Percentiles rank a stretch among this genome's conserved stretches.
Evolutionary conservation across 1,140 invertebrate species (phyloP).

Genomic region (Papilio polytes): DNA sequence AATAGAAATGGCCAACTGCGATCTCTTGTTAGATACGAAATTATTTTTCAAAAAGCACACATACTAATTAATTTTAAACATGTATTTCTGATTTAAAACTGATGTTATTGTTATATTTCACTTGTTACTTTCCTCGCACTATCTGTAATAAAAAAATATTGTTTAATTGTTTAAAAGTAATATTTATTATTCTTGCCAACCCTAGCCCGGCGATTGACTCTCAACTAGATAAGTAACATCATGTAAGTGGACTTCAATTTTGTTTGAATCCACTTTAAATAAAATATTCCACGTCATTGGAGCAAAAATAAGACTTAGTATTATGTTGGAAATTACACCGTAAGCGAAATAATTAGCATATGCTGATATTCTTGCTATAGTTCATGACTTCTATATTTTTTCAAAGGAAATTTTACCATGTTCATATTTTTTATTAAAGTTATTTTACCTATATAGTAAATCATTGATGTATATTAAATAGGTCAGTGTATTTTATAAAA

Average conservation of each 20-base stretch:
- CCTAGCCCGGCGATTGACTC: not conserved
- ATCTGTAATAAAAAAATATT: not conserved
- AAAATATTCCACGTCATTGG: not conserved
- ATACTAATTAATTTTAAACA: too few species aligned
- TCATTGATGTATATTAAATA: not conserved
- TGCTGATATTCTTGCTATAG: too few species aligned
- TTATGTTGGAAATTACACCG: not conserved
- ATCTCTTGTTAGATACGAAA: too few species aligned
- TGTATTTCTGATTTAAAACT: too few species aligned
- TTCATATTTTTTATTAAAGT: not conserved
- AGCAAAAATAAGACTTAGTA: not conserved
- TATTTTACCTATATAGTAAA: not conserved
- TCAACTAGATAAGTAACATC: not conserved
- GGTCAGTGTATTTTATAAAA: not conserved
- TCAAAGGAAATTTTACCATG: not conserved
- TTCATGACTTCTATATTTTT: not conserved
- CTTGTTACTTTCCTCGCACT: too few species aligned
- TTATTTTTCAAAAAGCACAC: too few species aligned
- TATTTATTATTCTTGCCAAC: not conserved
- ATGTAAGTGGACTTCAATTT: not conserved
- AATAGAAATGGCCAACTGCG: too few species aligned
- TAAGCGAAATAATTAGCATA: not conserved
- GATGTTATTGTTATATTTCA: too few species aligned
- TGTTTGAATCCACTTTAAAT: constrained; percentile 1
- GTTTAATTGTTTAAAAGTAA: not conserved